These are phyloP conservation scores for Mallateleia sp. DNA, from an alignment of 2,888 invertebrate species.

Conservation along the genomic window DNA sequence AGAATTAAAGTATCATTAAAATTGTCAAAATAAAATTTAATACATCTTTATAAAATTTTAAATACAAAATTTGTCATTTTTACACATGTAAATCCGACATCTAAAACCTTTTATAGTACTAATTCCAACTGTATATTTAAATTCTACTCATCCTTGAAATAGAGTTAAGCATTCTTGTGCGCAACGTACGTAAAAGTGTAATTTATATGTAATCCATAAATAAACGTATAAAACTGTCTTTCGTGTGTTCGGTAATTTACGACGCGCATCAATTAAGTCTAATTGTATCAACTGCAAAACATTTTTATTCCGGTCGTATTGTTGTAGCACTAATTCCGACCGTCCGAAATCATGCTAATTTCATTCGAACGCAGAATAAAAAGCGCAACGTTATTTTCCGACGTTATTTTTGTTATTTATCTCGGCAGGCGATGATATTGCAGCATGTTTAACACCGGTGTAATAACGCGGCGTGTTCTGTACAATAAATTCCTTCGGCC, in stretches of 20 bases:
- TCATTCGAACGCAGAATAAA: constrained; percentile 56
- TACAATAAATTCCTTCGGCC: constrained; percentile 77
- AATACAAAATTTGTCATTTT: too few relatives aligned
- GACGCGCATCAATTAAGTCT: constrained; percentile 36
- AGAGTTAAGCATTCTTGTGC: too few relatives aligned
- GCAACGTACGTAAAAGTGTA: neutral
- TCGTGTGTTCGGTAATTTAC: constrained; percentile 10
- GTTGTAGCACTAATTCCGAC: constrained; percentile 51
- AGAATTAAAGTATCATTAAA: too few relatives aligned
- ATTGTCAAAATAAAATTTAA: too few relatives aligned
- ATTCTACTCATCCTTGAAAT: too few relatives aligned
- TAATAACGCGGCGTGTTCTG: constrained; percentile 74
- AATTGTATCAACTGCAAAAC: constrained; percentile 52
- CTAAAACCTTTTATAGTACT: too few relatives aligned
- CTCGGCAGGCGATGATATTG: constrained; percentile 69
- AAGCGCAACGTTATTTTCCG: constrained; percentile 58
- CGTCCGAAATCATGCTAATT: constrained; percentile 70
- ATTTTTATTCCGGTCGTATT: constrained; percentile 67
- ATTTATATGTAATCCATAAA: constrained; percentile 20
- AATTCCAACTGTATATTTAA: too few relatives aligned
- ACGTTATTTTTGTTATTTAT: constrained; percentile 67
- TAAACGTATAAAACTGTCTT: constrained; percentile 34
- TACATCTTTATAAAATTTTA: too few relatives aligned
- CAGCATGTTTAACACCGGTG: constrained; percentile 75
- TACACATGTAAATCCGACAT: too few relatives aligned